phyloP scores from a whole-genome alignment of 2,797 vertebrate genomes.

The Synanceia verrucosa region DNA sequence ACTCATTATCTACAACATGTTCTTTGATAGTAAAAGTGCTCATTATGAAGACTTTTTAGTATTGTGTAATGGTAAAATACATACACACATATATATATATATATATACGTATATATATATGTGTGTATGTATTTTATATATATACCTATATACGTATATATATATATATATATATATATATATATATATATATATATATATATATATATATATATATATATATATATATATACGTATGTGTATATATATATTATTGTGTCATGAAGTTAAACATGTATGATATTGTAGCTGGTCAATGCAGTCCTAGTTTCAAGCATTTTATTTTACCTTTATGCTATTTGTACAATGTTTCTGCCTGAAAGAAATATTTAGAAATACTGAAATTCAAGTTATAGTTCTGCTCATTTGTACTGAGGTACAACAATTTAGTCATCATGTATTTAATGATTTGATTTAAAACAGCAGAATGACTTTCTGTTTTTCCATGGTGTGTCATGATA shows the following conservation, averaged over 20 bases:
- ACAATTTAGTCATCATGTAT: not conserved
- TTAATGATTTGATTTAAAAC: not conserved
- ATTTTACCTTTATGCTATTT: not conserved
- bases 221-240: no score
- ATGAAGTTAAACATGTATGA: not conserved
- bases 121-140: no score
- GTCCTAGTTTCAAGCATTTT: not conserved
- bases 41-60: not conserved
- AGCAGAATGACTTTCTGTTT: not conserved
- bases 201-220: no score
- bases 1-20: not conserved
- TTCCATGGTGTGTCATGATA: not conserved
- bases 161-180: no score
- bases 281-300: not conserved
- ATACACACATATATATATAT: no score
- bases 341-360: not conserved
- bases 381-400: not conserved
- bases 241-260: not conserved
- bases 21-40: not conserved
- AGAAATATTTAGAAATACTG: not conserved
- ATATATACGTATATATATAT: no score
- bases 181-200: no score
- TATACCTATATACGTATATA: no score
- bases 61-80: not conserved
- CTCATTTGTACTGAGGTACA: not conserved